Conservation (phyloP, 2,888 invertebrate species). For the Melanophora roralis region DNA sequence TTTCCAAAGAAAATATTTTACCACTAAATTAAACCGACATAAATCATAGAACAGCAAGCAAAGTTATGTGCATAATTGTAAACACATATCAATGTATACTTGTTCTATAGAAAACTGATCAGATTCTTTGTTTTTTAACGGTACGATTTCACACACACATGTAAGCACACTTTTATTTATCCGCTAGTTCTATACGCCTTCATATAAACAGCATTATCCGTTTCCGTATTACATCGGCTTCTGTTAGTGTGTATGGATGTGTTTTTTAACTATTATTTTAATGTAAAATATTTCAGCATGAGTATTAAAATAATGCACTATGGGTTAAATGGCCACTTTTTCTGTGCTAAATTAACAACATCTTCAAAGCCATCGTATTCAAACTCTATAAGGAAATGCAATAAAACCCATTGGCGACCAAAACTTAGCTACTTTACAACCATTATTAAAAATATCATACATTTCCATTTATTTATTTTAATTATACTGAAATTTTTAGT, state of each 20-base stretch:
- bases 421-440: no score
- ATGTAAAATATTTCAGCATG: no score
- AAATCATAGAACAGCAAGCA: slow-evolving; percentile 15
- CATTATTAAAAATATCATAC: no score
- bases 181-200: not conserved
- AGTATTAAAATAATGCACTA: no score
- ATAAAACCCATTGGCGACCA: no score
- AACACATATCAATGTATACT: not conserved
- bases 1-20: slow-evolving; percentile 35
- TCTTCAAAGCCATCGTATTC: no score
- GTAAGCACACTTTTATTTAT: not conserved
- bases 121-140: slow-evolving; percentile 41
- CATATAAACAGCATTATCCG: slow-evolving; percentile 50
- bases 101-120: slow-evolving; percentile 52
- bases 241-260: slow-evolving; percentile 41
- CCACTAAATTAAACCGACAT: slow-evolving; percentile 46
- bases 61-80: not conserved
- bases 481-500: no score
- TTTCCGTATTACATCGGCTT: slow-evolving; percentile 48
- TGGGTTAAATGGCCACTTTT: no score
- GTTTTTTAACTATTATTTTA: not conserved
- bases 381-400: no score
- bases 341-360: no score
- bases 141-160: slow-evolving; percentile 32
- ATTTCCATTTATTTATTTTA: no score